These are phyloP conservation scores for Melipona beecheii DNA, from an alignment of 2,888 invertebrate species.

Conservation along the genomic window DNA sequence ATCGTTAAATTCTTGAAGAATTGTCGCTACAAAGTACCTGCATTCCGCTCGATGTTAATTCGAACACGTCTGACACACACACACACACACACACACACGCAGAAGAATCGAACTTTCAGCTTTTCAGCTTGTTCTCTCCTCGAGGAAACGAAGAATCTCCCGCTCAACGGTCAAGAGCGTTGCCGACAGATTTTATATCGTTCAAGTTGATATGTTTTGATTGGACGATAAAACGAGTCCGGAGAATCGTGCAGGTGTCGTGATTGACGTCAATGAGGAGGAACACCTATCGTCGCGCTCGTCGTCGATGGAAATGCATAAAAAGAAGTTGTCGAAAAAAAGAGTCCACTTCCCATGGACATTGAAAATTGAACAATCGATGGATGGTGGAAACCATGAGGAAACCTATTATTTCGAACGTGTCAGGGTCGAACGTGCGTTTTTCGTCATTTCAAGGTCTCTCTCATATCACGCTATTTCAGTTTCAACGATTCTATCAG, in stretches of 20 bases:
- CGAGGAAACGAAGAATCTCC: slow-evolving; percentile 13
- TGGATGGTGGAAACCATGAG: slow-evolving; percentile 15
- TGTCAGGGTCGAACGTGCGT: slow-evolving; percentile 36
- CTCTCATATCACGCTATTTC: not conserved
- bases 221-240: slow-evolving; percentile 24
- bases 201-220: slow-evolving; percentile 30
- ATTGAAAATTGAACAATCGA: slow-evolving; percentile 31
- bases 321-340: slow-evolving; percentile 39
- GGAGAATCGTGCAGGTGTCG: slow-evolving; percentile 6
- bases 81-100: too few relatives aligned
- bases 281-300: slow-evolving; percentile 9
- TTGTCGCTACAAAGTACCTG: not conserved
- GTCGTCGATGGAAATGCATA: slow-evolving; percentile 21
- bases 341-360: slow-evolving; percentile 18
- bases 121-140: not conserved
- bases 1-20: not conserved
- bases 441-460: slow-evolving; percentile 35
- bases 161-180: not conserved
- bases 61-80: not conserved
- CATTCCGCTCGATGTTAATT: not conserved
- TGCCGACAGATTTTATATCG: slow-evolving; percentile 26
- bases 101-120: not conserved
- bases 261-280: slow-evolving; percentile 47
- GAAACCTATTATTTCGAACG: slow-evolving; percentile 30
- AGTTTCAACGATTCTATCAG: not conserved